These are phyloP conservation scores for Trichonephila inaurata DNA, from an alignment of 1,140 invertebrate species.

Conservation along the genomic window DNA sequence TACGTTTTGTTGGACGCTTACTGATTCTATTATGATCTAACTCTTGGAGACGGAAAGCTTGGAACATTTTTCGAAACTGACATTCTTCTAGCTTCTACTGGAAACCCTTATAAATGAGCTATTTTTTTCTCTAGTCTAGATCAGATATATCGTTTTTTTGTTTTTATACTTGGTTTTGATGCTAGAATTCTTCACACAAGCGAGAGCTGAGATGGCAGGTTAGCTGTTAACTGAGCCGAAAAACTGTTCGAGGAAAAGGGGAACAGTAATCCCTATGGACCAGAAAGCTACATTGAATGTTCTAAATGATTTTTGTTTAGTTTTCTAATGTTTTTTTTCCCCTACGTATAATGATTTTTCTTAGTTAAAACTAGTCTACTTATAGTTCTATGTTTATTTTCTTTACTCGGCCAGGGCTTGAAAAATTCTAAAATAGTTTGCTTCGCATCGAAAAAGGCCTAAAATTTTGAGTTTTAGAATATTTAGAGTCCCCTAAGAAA, in stretches of 20 bases:
- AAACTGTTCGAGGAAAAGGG: constrained; percentile 61
- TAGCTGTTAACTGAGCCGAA: constrained; percentile 66
- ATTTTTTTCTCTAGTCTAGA: constrained; percentile 18
- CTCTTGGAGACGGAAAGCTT: constrained; percentile 70
- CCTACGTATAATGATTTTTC: constrained; percentile 44
- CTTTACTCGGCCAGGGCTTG: constrained; percentile 62
- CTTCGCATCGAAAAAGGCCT: constrained; percentile 24
- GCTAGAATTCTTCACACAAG: constrained; percentile 26
- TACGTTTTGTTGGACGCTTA: constrained; percentile 63
- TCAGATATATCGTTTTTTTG: constrained; percentile 1
- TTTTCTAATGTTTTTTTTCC: constrained; percentile 38
- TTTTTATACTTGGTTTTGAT: constrained; percentile 23
- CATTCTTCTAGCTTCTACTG: constrained; percentile 54
- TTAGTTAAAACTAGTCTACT: constrained; percentile 49
- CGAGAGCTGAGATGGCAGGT: constrained; percentile 70
- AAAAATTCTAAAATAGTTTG: constrained; percentile 54
- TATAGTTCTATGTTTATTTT: constrained; percentile 42
- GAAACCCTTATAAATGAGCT: constrained; percentile 31
- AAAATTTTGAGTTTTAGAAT: constrained; percentile 63
- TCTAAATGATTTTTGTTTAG: constrained; percentile 27
- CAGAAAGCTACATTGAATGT: constrained; percentile 67
- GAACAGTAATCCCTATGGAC: constrained; percentile 64
- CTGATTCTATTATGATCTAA: constrained; percentile 70
- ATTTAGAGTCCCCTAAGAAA: constrained; percentile 31
- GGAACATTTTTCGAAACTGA: constrained; percentile 57